Base-by-base conservation (phyloP, 2,888 invertebrate genomes). In the Cerceris rybyensis region DNA sequence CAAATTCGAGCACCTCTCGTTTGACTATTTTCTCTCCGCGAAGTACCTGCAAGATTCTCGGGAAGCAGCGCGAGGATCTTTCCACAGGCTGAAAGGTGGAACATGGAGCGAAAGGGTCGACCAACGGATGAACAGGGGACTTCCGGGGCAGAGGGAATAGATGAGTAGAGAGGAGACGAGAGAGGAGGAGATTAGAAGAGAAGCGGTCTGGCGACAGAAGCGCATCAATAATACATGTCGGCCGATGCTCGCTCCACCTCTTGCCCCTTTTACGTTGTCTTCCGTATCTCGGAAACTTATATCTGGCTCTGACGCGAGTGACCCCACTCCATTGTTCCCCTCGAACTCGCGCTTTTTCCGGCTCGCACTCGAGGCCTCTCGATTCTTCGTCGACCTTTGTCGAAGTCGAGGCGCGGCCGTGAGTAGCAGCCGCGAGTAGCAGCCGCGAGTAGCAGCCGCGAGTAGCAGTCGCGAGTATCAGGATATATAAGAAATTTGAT, bases 151-250 rank as follows among this genome's bases (percentile, higher is more conserved):
- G n/a, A n/a, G n/a, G n/a, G n/a, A n/a, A n/a, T n/a, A n/a, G n/a
- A n/a, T n/a, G n/a, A n/a, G 14, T 11, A 50, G 66, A 42, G 57
- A 57, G 49, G 39, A 49, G 14, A 14, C n/a, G n/a, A 39, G 43
- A 60, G 60, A 11, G 8, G 39, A 39, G 11, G 16, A n/a, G 28
- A 59, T 60, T 17, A 60, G 71, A 65, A 75, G 80, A 72, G 76
- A 73, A 69, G 63, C 74, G 68, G 76, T 81, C 78, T 82, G 85
- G 87, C 88, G 89, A 87, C 86, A 87, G 83, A 79, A 86, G 83
- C 85, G 78, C 88, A 90, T 89, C 88, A 89, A 90, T 89, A 89
- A 89, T 89, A 88, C 88, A 89, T 90, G 87, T 86, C 85, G 84
- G 86, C 84, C 87, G 82, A 82, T 63, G 64, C 70, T 75, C 65